Evolutionary conservation across 1,140 invertebrate species (phyloP).

Genomic region (Mesaphorura yosii): DNA sequence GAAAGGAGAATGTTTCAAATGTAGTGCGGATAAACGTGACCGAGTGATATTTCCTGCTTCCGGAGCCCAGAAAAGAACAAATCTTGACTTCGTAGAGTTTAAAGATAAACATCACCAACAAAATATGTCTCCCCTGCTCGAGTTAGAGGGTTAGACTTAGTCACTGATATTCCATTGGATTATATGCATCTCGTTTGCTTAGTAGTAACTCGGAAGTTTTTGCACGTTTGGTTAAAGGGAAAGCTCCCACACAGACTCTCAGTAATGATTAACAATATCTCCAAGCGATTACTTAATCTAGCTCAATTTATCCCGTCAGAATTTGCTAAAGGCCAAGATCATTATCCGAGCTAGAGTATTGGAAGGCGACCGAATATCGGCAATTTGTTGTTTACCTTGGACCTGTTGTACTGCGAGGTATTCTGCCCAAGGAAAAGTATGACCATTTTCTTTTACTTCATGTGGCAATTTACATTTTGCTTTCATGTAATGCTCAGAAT

Average conservation of each 20-base stretch:
- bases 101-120: neutral
- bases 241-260: conserved; percentile 25
- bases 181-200: conserved; percentile 39
- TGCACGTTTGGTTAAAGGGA: conserved; percentile 31
- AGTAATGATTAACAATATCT: neutral
- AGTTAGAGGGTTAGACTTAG: conserved; percentile 25
- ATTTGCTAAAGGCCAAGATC: conserved; percentile 1
- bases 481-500: neutral
- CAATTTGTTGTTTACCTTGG: neutral
- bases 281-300: neutral
- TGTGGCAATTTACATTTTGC: conserved; percentile 4
- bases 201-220: conserved; percentile 36
- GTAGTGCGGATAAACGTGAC: too few species aligned
- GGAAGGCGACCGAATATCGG: conserved; percentile 2
- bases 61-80: neutral
- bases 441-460: neutral
- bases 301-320: neutral
- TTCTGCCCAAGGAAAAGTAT: neutral
- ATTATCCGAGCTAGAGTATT: neutral
- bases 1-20: neutral
- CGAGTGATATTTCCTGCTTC: neutral
- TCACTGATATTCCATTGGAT: conserved; percentile 35
- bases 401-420: neutral
- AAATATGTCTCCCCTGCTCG: neutral
- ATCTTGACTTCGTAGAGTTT: neutral